Evolutionary conservation across 2,113 vertebrate genomes (phyloP).

Genomic region (Xiphophorus maculatus): DNA sequence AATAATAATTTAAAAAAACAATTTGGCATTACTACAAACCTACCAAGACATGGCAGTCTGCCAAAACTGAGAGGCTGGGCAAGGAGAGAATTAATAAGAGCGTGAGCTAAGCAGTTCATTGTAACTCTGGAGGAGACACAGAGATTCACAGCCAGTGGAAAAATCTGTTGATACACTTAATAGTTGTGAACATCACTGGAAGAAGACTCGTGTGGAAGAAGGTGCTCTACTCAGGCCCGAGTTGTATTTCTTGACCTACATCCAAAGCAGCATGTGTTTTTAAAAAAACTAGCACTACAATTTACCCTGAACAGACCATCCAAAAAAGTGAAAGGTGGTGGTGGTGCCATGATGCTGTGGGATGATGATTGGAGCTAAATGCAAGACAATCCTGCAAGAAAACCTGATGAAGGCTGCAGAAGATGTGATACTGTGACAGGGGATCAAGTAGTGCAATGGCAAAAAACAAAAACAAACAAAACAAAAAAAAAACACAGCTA

Average conservation of each 20-base stretch:
- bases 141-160: background rate
- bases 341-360: background rate
- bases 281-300: too few relatives aligned
- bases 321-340: background rate
- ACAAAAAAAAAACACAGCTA: background rate
- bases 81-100: background rate
- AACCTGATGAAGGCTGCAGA: background rate
- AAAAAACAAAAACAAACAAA: background rate
- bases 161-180: background rate
- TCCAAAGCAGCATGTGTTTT: too few relatives aligned
- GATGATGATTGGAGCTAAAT: background rate
- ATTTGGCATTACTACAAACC: background rate
- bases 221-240: background rate
- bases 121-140: background rate
- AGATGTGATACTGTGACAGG: background rate
- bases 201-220: background rate
- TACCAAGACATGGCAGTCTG: background rate
- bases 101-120: background rate
- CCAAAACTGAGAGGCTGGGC: background rate
- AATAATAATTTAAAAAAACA: background rate
- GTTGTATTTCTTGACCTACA: too few relatives aligned
- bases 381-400: background rate
- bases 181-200: background rate
- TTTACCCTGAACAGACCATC: too few relatives aligned
- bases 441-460: background rate